Evolutionary conservation across 2,888 invertebrate genomes (phyloP), one percentile per base, ranked within the genome.

Genomic region (Apamea crenata): DNA sequence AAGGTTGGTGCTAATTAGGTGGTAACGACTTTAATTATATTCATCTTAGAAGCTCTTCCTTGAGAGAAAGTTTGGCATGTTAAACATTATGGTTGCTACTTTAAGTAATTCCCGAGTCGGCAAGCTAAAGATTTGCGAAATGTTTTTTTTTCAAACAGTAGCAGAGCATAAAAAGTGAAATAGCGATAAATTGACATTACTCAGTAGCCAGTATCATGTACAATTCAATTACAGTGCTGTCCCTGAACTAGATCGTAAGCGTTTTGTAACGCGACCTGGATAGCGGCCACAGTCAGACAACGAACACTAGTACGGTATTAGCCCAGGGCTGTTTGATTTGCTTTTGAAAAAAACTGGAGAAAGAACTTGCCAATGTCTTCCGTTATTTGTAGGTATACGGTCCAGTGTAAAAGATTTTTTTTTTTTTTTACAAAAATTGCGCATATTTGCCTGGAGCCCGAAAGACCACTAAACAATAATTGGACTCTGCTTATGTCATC

Each of bases 251-350:
- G 94, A 95, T 96, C 86, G 92, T 93, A 88, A 92, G 91, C 89
- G 93, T 95, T 95, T 95, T 94, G 95, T 94, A 96, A 95, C 91
- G 91, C 93, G 95, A 93, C 95, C 95, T 95, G 94, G 92, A 94
- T 94, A 94, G 89, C 88, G 91, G 93, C 91, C 91, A 92, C 91
- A 91, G 91, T 92, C 90, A 90, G 91, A 90, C 88, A 75, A 74
- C 81, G 66, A 80, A 72, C 63, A 78, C 68, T 74, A 77, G 74
- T 67, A 78, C 73, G 76, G 61, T 36, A 71, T 81, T 59, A 85
- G 81, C 84, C 76, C 56, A 82, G 77, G 78, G 83, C 65, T 83
- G 72, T 53, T 77, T 50, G 63, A 85, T 61, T 59, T 66, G 36
- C 16, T 44, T 47, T 32, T 18, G 25, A 74, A 78, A 74, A 78